phyloP scores from a whole-genome alignment of 2,888 invertebrate genomes.

The Ormyrus pomaceus region DNA sequence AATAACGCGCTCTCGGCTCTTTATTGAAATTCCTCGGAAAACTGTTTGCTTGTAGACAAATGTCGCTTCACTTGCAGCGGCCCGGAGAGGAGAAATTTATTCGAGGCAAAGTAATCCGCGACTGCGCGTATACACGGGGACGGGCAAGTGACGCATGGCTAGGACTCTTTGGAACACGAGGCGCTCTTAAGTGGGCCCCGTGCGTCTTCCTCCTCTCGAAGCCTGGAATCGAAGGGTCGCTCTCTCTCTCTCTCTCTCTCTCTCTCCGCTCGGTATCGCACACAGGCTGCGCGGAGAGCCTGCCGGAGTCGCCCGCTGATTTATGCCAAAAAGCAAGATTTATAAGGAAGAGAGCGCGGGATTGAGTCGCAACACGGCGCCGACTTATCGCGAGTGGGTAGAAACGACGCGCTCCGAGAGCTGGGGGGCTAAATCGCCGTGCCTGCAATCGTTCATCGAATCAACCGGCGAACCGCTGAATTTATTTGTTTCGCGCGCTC shows the following conservation, averaged over 20 bases:
- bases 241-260: neutral
- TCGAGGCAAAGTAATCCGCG: slow-evolving; percentile 38
- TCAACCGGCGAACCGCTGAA: slow-evolving; percentile 11
- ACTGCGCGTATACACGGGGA: slow-evolving; percentile 4
- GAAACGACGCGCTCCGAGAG: slow-evolving; percentile 62
- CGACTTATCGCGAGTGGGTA: slow-evolving; percentile 75
- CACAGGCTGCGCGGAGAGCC: neutral
- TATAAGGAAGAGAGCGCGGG: slow-evolving; percentile 73
- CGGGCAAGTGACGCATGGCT: slow-evolving; percentile 46
- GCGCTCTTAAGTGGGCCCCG: slow-evolving; percentile 57
- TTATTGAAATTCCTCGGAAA: neutral
- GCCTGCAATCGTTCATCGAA: slow-evolving; percentile 43
- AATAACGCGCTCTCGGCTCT: no score
- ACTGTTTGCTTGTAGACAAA: neutral
- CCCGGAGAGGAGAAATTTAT: slow-evolving; percentile 24
- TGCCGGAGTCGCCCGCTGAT: slow-evolving; percentile 63
- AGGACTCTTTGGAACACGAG: slow-evolving; percentile 46
- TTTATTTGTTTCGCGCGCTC: slow-evolving; percentile 16
- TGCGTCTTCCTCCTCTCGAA: slow-evolving; percentile 52
- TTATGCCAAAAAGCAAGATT: slow-evolving; percentile 73
- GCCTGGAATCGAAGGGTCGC: slow-evolving; percentile 53
- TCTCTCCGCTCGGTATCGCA: slow-evolving; percentile 20
- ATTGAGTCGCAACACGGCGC: slow-evolving; percentile 75
- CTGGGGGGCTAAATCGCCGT: slow-evolving; percentile 5
- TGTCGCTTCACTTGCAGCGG: neutral